Evolutionary conservation across 1,140 invertebrate genomes (phyloP).

Genomic region (Drosophila nikananu): DNA sequence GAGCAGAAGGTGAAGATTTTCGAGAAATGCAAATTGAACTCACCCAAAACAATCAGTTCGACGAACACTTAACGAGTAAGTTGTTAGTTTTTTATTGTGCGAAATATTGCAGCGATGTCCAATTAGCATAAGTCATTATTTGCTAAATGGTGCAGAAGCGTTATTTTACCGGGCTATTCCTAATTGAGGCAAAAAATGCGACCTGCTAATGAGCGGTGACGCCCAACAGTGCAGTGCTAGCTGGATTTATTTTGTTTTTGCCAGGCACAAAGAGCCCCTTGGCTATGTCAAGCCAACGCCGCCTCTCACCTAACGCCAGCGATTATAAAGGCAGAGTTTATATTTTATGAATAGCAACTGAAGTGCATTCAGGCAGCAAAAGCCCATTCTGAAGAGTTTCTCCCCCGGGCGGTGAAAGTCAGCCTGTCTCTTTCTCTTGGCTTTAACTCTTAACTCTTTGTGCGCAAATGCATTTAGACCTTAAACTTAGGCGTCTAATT

Average conservation of each 20-base stretch:
- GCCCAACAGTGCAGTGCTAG: background rate
- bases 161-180: constrained; percentile 7
- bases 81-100: constrained; percentile 21
- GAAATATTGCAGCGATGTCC: constrained; percentile 21
- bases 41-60: constrained; percentile 32
- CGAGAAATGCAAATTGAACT: constrained; percentile 16
- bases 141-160: constrained; percentile 20
- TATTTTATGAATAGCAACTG: constrained; percentile 13
- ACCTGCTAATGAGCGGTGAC: constrained; percentile 15
- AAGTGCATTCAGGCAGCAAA: constrained; percentile 18
- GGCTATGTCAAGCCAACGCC: constrained; percentile 1
- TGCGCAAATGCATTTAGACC: constrained; percentile 21
- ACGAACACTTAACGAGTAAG: constrained; percentile 21
- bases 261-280: background rate
- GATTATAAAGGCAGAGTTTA: constrained; percentile 10
- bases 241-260: constrained; percentile 1
- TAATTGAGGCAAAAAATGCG: constrained; percentile 20
- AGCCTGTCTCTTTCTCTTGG: background rate
- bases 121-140: constrained; percentile 18
- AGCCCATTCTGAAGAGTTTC: constrained; percentile 8
- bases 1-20: constrained; percentile 27
- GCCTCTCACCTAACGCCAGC: constrained; percentile 2
- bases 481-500: constrained; percentile 7
- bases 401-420: constrained; percentile 10
- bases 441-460: constrained; percentile 20